phyloP scores from a whole-genome alignment of 2,888 invertebrate genomes.

The Philonicus albiceps region DNA sequence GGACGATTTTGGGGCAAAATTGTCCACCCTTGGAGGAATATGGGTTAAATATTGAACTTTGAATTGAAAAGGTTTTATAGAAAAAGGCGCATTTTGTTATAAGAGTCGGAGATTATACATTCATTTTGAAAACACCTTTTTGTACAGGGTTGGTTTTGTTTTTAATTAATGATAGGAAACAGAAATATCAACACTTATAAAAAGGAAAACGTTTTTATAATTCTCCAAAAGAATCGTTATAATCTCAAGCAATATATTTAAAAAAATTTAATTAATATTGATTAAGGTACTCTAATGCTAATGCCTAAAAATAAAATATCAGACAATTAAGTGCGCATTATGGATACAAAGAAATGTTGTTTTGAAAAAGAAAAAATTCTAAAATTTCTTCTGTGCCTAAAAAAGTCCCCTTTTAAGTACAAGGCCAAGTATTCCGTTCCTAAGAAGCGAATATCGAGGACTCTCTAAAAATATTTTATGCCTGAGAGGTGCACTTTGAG shows the following conservation, averaged over 20 bases:
- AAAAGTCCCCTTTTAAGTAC: neutral
- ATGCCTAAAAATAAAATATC: too few species aligned
- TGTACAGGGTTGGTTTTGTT: neutral
- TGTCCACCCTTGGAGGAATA: neutral
- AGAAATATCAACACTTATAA: too few species aligned
- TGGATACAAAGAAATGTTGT: too few species aligned
- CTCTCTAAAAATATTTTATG: neutral
- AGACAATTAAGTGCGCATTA: too few species aligned
- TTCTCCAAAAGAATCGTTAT: too few species aligned
- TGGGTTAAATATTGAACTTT: neutral
- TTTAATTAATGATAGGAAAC: too few species aligned
- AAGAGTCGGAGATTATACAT: neutral
- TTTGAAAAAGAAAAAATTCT: too few species aligned
- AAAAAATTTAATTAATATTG: too few species aligned
- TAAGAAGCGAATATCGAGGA: neutral
- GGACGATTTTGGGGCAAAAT: neutral
- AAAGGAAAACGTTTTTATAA: too few species aligned
- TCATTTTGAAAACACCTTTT: neutral
- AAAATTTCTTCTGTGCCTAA: neutral
- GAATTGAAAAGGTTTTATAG: neutral
- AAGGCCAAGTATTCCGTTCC: neutral
- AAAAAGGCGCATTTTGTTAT: neutral
- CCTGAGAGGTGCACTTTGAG: neutral
- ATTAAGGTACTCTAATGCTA: too few species aligned
- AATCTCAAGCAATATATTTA: too few species aligned